These are phyloP conservation scores for Mormyrus hasselquistii DNA, from an alignment of 2,797 vertebrate genomes.

Conservation along the genomic window DNA sequence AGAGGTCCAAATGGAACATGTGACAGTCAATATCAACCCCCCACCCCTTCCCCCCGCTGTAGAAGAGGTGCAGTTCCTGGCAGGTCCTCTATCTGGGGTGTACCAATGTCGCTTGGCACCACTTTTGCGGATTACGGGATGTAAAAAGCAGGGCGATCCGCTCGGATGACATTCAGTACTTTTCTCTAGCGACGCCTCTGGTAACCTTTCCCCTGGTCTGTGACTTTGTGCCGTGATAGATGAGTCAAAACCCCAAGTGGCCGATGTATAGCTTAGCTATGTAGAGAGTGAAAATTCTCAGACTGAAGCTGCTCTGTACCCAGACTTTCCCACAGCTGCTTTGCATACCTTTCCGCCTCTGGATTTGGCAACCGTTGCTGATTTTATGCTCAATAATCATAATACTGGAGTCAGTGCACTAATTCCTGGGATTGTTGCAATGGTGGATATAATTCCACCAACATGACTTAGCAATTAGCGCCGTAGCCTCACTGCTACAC, in stretches of 20 bases:
- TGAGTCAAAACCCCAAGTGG: neutral
- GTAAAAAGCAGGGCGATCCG: constrained; percentile 42
- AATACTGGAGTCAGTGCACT: neutral
- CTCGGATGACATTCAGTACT: constrained; percentile 44
- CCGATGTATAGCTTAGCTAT: neutral
- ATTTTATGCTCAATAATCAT: neutral
- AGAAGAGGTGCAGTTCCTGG: neutral
- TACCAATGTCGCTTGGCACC: constrained; percentile 25
- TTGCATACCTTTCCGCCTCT: neutral
- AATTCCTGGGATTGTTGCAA: neutral
- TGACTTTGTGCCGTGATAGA: neutral
- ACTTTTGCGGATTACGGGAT: constrained; percentile 43
- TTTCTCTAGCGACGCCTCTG: constrained; percentile 15
- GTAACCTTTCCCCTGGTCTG: neutral
- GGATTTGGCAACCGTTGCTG: neutral
- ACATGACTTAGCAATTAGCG: neutral
- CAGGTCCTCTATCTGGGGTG: neutral
- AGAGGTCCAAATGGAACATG: constrained; percentile 48
- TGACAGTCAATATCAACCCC: constrained; percentile 41
- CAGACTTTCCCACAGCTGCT: neutral
- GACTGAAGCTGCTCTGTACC: neutral
- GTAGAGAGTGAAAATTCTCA: neutral
- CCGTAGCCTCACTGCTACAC: neutral
- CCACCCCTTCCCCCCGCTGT: constrained; percentile 16
- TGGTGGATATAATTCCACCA: neutral